Evolutionary conservation across 2,113 vertebrate genomes (phyloP).

Genomic region (Hypomesus transpacificus): DNA sequence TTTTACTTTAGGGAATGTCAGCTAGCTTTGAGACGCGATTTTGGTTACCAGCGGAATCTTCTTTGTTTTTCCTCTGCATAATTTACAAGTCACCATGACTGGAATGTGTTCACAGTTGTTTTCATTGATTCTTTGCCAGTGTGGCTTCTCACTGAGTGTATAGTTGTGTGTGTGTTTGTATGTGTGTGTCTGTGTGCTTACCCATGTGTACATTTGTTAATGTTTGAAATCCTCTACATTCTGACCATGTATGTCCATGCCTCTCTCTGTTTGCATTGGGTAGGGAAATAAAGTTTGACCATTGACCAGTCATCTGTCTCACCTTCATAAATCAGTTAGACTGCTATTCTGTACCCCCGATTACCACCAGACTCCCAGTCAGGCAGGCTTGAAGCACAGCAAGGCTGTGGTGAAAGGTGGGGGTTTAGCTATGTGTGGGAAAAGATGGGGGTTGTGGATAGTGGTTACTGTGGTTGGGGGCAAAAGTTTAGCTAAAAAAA

Average conservation of each 20-base stretch:
- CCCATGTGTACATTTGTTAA: background rate
- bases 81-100: slow-evolving; percentile 26
- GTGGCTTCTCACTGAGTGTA: slow-evolving; percentile 6
- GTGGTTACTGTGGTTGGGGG: background rate
- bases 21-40: slow-evolving; percentile 34
- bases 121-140: slow-evolving; percentile 17
- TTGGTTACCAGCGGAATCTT: slow-evolving; percentile 27
- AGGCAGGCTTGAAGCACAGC: no score
- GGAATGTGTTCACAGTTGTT: slow-evolving; percentile 34
- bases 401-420: background rate
- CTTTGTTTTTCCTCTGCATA: slow-evolving; percentile 13
- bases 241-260: background rate
- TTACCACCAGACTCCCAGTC: no score
- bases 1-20: slow-evolving; percentile 26
- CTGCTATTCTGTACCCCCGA: no score
- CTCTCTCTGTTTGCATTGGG: background rate
- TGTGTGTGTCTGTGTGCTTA: slow-evolving; percentile 2
- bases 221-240: slow-evolving; percentile 1
- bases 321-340: background rate
- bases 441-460: background rate
- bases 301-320: background rate
- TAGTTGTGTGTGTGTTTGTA: slow-evolving; percentile 9
- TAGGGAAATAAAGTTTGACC: background rate
- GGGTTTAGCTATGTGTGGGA: background rate
- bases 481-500: background rate